Evolutionary conservation across 2,113 vertebrate genomes (phyloP).

Genomic region (Tyto alba): DNA sequence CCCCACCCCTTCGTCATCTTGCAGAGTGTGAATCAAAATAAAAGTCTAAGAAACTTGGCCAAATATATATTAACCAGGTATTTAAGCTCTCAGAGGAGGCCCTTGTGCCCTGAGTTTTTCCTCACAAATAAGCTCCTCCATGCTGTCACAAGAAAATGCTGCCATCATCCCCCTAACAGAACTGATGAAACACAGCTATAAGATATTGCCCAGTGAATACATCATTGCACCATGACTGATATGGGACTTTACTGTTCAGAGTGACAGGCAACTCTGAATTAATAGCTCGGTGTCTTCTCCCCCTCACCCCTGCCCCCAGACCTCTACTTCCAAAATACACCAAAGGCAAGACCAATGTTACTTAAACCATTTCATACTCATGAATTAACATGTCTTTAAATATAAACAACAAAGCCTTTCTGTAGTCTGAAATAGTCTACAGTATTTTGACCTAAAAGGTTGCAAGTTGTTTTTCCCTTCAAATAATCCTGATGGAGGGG

Average conservation of each 20-base stretch:
- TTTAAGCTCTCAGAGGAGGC: not conserved
- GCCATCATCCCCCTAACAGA: not conserved
- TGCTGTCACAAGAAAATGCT: not conserved
- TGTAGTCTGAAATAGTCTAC: not conserved
- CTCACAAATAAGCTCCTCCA: not conserved
- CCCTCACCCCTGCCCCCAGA: not conserved
- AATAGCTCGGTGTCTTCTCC: not conserved
- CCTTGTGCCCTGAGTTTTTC: not conserved
- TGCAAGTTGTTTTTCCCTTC: not conserved
- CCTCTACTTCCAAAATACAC: not conserved
- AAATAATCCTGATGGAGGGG: not conserved
- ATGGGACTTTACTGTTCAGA: rapidly evolving
- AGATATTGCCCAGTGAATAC: not conserved
- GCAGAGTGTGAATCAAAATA: not conserved
- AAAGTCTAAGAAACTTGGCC: not conserved
- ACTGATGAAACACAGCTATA: not conserved
- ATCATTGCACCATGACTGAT: not conserved
- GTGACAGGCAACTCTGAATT: not conserved
- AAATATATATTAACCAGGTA: not conserved
- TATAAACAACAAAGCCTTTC: not conserved
- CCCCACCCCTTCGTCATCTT: not conserved
- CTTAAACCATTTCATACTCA: not conserved
- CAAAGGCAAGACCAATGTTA: not conserved
- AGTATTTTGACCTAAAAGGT: not conserved
- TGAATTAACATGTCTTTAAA: not conserved